Percentiles rank a stretch among this genome's conserved stretches.
phyloP scores from a whole-genome alignment of 2,113 vertebrate genomes.

The Climacteris rufus region DNA sequence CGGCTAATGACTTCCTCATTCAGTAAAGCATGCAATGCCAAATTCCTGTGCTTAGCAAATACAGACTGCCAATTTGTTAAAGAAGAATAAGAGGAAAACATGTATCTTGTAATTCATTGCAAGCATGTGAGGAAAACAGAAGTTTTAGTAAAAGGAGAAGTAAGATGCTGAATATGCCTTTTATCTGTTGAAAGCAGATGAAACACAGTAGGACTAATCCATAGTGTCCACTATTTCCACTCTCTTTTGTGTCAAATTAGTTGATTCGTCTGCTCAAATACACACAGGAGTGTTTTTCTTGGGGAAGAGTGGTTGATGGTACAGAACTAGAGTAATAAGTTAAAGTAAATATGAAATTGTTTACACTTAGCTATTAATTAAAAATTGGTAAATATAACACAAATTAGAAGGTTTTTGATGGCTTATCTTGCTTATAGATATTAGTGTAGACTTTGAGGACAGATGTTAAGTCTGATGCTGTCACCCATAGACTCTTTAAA shows the following conservation, averaged over 20 bases:
- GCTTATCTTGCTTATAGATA: neutral
- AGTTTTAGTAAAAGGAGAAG: neutral
- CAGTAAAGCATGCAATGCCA: neutral
- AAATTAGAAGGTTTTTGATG: neutral
- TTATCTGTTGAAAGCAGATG: neutral
- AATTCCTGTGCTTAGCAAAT: neutral
- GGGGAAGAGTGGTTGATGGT: neutral
- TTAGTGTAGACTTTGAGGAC: neutral
- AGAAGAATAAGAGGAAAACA: neutral
- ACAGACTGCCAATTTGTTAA: neutral
- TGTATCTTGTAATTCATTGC: neutral
- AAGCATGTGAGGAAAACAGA: neutral
- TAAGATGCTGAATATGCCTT: neutral
- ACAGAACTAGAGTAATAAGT: neutral
- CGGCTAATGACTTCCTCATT: constrained; percentile 22
- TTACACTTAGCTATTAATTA: neutral
- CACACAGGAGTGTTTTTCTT: neutral
- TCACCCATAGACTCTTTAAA: neutral
- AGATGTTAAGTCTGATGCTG: neutral
- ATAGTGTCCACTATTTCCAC: neutral
- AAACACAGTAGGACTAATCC: neutral
- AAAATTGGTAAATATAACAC: neutral
- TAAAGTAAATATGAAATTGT: neutral
- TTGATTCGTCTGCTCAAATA: neutral
- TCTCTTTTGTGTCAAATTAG: neutral